Evolutionary conservation across 2,113 vertebrate genomes (phyloP).

Genomic region (Macrotis lagotis): DNA sequence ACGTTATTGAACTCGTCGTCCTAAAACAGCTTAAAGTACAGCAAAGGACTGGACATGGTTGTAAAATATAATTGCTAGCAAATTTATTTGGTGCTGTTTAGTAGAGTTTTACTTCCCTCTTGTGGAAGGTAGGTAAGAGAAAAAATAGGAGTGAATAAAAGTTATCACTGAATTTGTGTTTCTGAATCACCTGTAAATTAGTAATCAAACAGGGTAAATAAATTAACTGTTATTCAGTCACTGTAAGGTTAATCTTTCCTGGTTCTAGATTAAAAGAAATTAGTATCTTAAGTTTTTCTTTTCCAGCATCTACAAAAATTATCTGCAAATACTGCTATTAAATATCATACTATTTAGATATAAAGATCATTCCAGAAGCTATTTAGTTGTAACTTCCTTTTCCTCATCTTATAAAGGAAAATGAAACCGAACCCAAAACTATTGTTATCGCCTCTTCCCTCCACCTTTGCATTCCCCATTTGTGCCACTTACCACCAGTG

Average conservation of each 20-base stretch:
- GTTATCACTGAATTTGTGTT: neutral
- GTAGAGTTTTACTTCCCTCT: neutral
- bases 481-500: neutral
- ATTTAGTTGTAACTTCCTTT: neutral
- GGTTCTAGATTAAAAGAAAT: neutral
- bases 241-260: no score
- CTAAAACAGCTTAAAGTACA: neutral
- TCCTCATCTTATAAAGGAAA: neutral
- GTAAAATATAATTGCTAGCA: neutral
- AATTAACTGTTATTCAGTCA: no score
- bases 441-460: neutral
- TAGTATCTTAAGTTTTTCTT: neutral
- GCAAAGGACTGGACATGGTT: neutral
- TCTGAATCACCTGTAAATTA: neutral
- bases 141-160: neutral
- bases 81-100: neutral
- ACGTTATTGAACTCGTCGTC: neutral
- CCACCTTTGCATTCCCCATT: neutral
- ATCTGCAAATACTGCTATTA: neutral
- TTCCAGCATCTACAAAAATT: neutral
- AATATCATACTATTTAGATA: neutral
- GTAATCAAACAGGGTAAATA: no score
- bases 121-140: neutral
- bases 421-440: neutral
- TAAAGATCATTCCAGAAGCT: neutral